Evolutionary conservation across 2,888 invertebrate genomes (phyloP).

Genomic region (Charanyca ferruginea): DNA sequence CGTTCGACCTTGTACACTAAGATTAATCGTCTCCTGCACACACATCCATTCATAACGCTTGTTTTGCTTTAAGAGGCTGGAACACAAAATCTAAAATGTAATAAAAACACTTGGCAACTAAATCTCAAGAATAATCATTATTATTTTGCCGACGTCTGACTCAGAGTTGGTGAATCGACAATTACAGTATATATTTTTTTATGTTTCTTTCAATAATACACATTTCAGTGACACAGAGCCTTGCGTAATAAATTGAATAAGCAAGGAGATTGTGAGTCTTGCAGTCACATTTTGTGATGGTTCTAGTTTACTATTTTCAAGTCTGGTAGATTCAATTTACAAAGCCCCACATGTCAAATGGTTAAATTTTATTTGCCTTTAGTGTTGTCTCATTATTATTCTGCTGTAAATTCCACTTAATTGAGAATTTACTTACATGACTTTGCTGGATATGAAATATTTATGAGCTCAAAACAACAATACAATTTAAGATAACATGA

Average conservation of each 20-base stretch:
- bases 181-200: conserved; percentile 34
- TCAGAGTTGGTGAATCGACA: conserved; percentile 42
- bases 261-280: conserved; percentile 16
- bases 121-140: conserved; percentile 43
- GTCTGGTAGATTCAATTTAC: background rate
- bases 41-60: conserved; percentile 22
- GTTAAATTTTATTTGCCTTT: no score
- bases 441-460: conserved; percentile 1
- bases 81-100: conserved; percentile 26
- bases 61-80: background rate
- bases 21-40: conserved; percentile 18
- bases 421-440: background rate
- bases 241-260: conserved; percentile 44
- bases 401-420: background rate
- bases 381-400: no score
- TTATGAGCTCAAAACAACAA: conserved; percentile 26
- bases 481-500: conserved; percentile 4
- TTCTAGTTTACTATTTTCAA: conserved; percentile 5
- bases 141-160: conserved; percentile 46
- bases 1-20: conserved; percentile 24
- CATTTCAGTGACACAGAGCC: conserved; percentile 40
- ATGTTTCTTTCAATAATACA: conserved; percentile 29
- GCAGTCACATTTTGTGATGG: conserved; percentile 15
- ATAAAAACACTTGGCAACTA: conserved; percentile 53
- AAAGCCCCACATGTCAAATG: background rate